Conservation (phyloP, 2,888 invertebrate genomes). For the Helicoverpa assulta region DNA sequence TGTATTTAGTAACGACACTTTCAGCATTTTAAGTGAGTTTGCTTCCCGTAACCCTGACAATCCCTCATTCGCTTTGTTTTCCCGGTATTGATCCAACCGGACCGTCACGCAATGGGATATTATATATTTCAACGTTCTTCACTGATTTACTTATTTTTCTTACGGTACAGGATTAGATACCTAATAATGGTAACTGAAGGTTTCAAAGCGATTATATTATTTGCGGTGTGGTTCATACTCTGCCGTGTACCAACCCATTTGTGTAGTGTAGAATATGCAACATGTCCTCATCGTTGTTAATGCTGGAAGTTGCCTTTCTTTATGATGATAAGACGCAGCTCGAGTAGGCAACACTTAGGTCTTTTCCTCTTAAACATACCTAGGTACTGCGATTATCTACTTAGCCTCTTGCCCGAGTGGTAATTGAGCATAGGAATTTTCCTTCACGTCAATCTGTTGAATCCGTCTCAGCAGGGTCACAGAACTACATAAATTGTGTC, state of each 20-base stretch:
- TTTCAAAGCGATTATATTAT: no score
- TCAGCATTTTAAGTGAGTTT: slow-evolving; percentile 51
- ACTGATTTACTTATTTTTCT: neutral
- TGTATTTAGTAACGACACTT: slow-evolving; percentile 3
- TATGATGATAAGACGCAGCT: no score
- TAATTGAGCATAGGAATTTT: slow-evolving; percentile 36
- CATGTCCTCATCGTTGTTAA: no score
- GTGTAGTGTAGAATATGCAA: no score
- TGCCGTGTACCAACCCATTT: no score
- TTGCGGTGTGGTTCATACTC: no score
- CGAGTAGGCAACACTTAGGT: neutral
- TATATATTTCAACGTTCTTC: slow-evolving; percentile 5
- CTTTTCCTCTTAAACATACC: slow-evolving; percentile 6
- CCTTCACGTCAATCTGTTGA: neutral
- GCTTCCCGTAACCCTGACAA: slow-evolving; percentile 74
- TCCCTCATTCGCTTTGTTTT: slow-evolving; percentile 61
- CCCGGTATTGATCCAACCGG: slow-evolving; percentile 69
- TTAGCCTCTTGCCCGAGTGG: neutral
- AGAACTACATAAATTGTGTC: slow-evolving; percentile 1
- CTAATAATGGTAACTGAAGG: no score
- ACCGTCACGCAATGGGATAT: slow-evolving; percentile 49
- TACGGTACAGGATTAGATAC: neutral
- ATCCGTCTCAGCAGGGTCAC: neutral
- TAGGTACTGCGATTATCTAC: neutral
- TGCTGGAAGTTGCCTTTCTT: no score